These are phyloP conservation scores for Drosophila fuyamai DNA, from an alignment of 1,140 invertebrate species.

Conservation along the genomic window DNA sequence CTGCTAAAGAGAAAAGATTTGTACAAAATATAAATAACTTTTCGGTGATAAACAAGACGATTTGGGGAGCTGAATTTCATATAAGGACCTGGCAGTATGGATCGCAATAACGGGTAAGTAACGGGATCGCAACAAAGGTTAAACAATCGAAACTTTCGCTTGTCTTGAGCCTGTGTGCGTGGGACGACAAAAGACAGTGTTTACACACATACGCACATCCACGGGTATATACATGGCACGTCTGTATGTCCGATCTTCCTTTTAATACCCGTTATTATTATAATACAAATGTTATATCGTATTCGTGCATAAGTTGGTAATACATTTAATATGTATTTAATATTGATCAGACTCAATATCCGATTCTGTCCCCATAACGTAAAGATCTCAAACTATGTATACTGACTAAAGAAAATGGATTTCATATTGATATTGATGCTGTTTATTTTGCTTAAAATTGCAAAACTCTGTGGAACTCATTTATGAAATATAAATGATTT, in stretches of 20 bases:
- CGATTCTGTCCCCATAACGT: not conserved
- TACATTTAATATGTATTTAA: not conserved
- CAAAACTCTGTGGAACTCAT: no score
- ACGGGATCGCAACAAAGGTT: not conserved
- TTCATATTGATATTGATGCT: not conserved
- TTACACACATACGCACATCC: constrained; percentile 34
- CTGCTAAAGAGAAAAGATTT: constrained; percentile 32
- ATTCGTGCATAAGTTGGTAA: not conserved
- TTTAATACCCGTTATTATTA: not conserved
- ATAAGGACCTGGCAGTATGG: constrained; percentile 58
- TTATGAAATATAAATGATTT: no score
- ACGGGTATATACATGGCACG: constrained; percentile 32
- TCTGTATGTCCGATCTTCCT: constrained; percentile 16
- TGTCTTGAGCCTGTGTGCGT: not conserved
- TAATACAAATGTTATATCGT: not conserved
- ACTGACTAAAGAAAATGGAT: not conserved
- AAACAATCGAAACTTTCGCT: not conserved
- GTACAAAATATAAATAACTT: constrained; percentile 48
- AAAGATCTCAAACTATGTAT: not conserved
- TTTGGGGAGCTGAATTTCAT: constrained; percentile 28
- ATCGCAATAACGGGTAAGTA: constrained; percentile 77
- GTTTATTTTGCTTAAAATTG: no score
- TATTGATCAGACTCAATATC: not conserved
- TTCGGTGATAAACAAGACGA: constrained; percentile 62
- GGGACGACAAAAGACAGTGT: constrained; percentile 35